A percentile compares a stretch with the other conserved stretches of the same genome.
Evolutionary conservation across 2,113 vertebrate species (phyloP).

Genomic region (Lycaon pictus): DNA sequence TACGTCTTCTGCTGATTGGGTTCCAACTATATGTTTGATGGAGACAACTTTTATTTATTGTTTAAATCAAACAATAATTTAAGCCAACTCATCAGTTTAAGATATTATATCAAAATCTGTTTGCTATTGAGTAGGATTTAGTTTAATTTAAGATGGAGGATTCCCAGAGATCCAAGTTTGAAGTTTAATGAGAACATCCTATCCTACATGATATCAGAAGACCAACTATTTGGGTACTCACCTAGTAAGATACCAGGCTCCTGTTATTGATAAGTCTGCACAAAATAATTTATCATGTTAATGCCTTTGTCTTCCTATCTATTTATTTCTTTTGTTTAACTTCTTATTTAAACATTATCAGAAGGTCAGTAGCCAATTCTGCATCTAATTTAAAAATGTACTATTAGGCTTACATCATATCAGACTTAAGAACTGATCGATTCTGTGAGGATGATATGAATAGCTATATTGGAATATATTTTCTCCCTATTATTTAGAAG

Average conservation of each 20-base stretch:
- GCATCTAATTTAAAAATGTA: background rate
- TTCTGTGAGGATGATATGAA: background rate
- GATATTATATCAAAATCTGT: background rate
- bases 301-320: background rate
- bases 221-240: background rate
- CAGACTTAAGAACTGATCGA: background rate
- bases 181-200: background rate
- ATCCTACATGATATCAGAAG: background rate
- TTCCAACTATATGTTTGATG: slow-evolving; percentile 3
- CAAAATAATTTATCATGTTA: background rate
- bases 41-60: slow-evolving; percentile 33
- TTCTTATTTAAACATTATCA: slow-evolving; percentile 10
- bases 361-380: background rate
- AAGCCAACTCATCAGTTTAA: slow-evolving; percentile 13
- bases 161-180: background rate
- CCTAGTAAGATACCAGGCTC: background rate
- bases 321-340: slow-evolving; percentile 33
- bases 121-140: slow-evolving; percentile 8
- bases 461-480: background rate
- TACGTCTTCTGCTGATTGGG: background rate
- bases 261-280: background rate
- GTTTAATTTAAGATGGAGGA: background rate
- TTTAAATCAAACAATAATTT: slow-evolving; percentile 43
- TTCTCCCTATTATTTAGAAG: slow-evolving; percentile 28
- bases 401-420: background rate